Evolutionary conservation across 2,797 vertebrate species (phyloP).

Genomic region (Oryzias sinensis): DNA sequence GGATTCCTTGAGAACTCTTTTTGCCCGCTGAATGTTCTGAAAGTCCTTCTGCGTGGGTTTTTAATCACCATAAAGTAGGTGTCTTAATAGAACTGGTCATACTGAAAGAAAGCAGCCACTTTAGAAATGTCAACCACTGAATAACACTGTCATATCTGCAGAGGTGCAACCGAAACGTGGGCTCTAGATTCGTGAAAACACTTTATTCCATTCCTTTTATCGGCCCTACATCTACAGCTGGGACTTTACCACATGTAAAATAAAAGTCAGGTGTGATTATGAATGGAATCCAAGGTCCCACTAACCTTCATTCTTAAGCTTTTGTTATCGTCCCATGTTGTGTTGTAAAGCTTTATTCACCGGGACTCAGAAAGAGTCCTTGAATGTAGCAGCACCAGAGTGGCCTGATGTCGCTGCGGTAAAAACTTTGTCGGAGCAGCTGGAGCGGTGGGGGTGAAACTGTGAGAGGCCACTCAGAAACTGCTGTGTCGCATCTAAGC

Average conservation of each 20-base stretch:
- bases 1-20: background rate
- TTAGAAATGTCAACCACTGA: constrained; percentile 7
- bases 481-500: constrained; percentile 11
- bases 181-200: too few relatives aligned
- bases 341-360: background rate
- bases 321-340: constrained; percentile 10
- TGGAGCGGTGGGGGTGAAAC: background rate
- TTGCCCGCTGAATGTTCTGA: background rate
- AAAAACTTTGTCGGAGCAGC: constrained; percentile 1
- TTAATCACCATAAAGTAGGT: constrained; percentile 20
- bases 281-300: background rate
- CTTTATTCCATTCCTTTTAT: too few relatives aligned
- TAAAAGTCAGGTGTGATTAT: too few relatives aligned
- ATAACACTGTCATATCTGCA: background rate
- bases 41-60: background rate
- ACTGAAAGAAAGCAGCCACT: background rate
- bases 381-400: constrained; percentile 21
- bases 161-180: too few relatives aligned
- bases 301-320: background rate
- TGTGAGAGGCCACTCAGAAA: constrained; percentile 10
- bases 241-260: too few relatives aligned
- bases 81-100: background rate
- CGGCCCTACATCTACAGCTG: too few relatives aligned
- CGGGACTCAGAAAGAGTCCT: constrained; percentile 10
- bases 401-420: background rate